Conservation (phyloP, 2,797 vertebrate genomes). For the Pyrrhura leucotis region DNA sequence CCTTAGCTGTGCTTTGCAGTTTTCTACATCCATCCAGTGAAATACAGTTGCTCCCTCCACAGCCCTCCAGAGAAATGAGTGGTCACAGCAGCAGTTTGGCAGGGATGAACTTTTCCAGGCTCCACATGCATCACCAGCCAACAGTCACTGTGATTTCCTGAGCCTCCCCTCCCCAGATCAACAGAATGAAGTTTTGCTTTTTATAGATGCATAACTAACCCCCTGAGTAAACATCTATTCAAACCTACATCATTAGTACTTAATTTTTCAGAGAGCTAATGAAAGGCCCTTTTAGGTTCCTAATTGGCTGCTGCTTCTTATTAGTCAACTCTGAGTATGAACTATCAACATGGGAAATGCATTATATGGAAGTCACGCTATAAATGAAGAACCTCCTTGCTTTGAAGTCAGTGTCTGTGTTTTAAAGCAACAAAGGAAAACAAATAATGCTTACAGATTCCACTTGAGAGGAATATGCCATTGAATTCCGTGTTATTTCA, state of each 20-base stretch:
- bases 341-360: background rate
- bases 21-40: rapidly evolving
- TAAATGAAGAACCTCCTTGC: background rate
- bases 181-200: background rate
- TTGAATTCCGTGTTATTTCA: background rate
- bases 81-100: rapidly evolving
- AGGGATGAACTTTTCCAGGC: background rate
- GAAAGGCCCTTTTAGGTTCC: conserved; percentile 16
- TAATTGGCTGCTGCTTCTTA: conserved; percentile 36
- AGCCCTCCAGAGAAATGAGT: rapidly evolving
- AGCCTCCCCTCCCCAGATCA: background rate
- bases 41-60: rapidly evolving
- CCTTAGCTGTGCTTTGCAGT: background rate
- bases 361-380: rapidly evolving
- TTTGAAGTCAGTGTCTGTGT: background rate
- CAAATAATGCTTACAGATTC: background rate
- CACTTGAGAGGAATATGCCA: rapidly evolving
- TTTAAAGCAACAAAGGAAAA: background rate
- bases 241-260: conserved; percentile 22
- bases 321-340: background rate
- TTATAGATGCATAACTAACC: background rate
- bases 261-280: conserved; percentile 2
- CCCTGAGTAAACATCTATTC: conserved; percentile 6
- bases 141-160: background rate
- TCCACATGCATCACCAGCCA: background rate